Conservation (phyloP, 2,797 vertebrate species). For the Pangasius krempfi region DNA sequence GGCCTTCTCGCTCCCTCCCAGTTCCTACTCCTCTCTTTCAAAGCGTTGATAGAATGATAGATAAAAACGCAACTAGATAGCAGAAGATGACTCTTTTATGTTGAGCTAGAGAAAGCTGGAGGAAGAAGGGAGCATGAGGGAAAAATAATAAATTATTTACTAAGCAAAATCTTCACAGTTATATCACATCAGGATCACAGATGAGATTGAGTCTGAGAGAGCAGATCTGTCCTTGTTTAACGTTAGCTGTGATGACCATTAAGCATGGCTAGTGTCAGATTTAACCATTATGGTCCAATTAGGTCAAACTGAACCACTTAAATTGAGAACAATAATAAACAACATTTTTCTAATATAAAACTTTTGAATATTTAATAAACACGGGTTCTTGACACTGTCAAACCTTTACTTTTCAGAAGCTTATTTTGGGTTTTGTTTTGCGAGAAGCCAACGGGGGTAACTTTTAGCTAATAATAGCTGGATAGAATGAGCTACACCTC, state of each 20-base stretch:
- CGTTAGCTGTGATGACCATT: not conserved
- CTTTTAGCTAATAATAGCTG: not conserved
- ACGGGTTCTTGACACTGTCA: not conserved
- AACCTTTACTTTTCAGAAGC: not conserved
- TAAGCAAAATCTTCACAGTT: conserved; percentile 34
- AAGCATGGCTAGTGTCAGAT: not conserved
- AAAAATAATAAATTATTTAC: conserved; percentile 41
- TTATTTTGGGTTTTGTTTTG: not conserved
- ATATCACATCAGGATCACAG: not conserved
- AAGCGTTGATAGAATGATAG: conserved; percentile 47
- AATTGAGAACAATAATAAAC: not conserved
- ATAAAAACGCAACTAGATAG: conserved; percentile 53
- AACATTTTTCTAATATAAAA: not conserved
- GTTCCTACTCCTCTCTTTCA: conserved; percentile 43
- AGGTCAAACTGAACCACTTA: not conserved
- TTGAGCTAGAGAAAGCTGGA: conserved; percentile 30
- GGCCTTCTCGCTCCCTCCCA: conserved; percentile 26
- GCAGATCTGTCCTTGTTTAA: not conserved
- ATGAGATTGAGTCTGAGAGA: conserved; percentile 6
- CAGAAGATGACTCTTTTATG: conserved; percentile 56
- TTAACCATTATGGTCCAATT: not conserved
- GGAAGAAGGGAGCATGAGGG: not conserved
- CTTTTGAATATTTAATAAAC: not conserved
- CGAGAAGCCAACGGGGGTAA: no score
- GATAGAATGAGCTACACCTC: not conserved